Base-by-base conservation (phyloP, 2,888 invertebrate species). In the Drosophila atroscutellata region DNA sequence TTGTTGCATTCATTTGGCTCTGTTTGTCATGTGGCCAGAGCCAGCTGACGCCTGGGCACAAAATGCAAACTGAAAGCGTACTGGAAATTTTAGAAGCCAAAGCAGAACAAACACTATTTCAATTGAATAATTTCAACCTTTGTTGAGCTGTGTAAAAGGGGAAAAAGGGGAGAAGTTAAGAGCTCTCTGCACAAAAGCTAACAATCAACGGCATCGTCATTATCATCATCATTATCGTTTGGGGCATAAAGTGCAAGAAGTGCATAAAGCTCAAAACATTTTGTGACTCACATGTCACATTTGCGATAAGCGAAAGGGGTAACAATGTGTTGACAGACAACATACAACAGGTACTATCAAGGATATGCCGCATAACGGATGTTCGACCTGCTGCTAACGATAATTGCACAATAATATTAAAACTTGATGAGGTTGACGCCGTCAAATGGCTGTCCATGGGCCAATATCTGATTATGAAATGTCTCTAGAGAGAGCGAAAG, bases 101-200 rank as follows among this genome's bases (percentile, higher is more conserved):
- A 56, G 59, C 70, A 80, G 81, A 80, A 73, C 86, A 83, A 86
- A 86, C 83, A 83, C 61, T 62, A 86, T 77, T 83, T 86, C 83
- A 80, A 83, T 83, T 83, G 86, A 83, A 86, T 86, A 77, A 83
- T 83, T 83, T 77, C 63, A 68, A 66, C 56, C 54, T 55, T 66
- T 54, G 49, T 57, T 24, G 39, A 39, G 30, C 8, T 26, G 26
- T 9, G 28, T 8, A 20, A 50, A 7, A 30, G 6, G 5, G 5
- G 3, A 9, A 32, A 32, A 32, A 9, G 9, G 32, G 11, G 32
- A 32, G 32, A 11, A 32, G 32, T 32, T 30, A 36, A n/a, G 45
- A 28, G 37, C 37, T 56, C 5, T 52, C 5, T 52, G 62, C 56
- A 52, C 71, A 68, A 68, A 45, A 74, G 68, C 68, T 54, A 74